Conservation (phyloP, 2,888 invertebrate species). For the Chrysolina haemoptera region DNA sequence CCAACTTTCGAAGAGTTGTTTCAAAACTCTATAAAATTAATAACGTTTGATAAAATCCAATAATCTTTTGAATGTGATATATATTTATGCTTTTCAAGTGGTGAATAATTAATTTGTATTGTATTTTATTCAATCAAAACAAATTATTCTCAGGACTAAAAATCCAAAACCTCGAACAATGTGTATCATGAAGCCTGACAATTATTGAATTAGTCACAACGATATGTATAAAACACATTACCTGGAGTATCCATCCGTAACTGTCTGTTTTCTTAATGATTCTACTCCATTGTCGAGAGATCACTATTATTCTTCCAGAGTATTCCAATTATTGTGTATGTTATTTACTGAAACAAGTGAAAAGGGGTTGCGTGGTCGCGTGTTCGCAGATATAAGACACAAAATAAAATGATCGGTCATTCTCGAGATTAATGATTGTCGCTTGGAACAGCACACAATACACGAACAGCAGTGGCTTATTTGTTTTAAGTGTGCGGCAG, state of each 20-base stretch:
- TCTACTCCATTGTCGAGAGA: not conserved
- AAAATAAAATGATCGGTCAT: constrained; percentile 66
- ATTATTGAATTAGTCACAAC: not conserved
- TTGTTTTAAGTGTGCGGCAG: constrained; percentile 42
- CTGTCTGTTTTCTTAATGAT: constrained; percentile 5
- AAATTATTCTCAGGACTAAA: no score
- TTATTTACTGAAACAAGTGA: constrained; percentile 43
- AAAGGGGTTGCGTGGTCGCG: constrained; percentile 53
- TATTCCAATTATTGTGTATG: constrained; percentile 40
- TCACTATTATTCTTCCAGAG: constrained; percentile 20
- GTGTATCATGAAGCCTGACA: no score
- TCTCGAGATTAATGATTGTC: constrained; percentile 63
- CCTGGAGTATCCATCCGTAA: not conserved
- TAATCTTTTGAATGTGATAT: no score
- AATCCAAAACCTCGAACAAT: no score
- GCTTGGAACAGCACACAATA: constrained; percentile 61
- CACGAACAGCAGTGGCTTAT: constrained; percentile 59
- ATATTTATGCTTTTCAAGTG: no score
- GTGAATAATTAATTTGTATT: no score
- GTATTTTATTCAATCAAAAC: no score
- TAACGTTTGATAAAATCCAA: no score
- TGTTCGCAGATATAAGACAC: constrained; percentile 60
- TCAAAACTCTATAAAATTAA: no score
- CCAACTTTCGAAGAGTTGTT: no score
- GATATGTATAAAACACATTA: not conserved